These are phyloP conservation scores for Ametastegia equiseti DNA, from an alignment of 2,888 invertebrate species.

Conservation along the genomic window DNA sequence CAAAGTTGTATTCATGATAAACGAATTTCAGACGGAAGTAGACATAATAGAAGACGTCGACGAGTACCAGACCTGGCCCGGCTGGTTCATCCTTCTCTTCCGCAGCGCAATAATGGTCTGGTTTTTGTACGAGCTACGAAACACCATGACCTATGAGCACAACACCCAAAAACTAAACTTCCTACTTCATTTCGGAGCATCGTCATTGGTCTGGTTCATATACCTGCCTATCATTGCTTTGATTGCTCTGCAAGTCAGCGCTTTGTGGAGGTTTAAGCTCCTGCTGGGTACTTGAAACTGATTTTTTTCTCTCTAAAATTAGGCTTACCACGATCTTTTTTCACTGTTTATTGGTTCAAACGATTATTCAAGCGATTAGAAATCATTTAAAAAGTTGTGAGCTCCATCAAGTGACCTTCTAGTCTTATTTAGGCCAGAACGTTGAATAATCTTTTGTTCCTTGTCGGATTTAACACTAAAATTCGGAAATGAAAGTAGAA, in stretches of 20 bases:
- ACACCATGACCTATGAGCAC: constrained; percentile 89
- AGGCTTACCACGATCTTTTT: no score
- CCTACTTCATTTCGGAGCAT: constrained; percentile 97
- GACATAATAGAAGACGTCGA: constrained; percentile 97
- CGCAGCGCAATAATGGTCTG: constrained; percentile 92
- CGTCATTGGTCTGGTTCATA: constrained; percentile 98
- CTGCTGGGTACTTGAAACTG: constrained; percentile 83
- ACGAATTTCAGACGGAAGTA: constrained; percentile 89
- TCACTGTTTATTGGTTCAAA: no score
- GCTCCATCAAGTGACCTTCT: no score
- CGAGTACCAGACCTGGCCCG: constrained; percentile 98
- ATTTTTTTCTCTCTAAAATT: constrained; percentile 26
- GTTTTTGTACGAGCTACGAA: constrained; percentile 88
- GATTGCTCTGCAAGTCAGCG: constrained; percentile 94
- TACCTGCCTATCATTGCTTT: constrained; percentile 96
- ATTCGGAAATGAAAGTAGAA: no score
- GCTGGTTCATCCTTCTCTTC: constrained; percentile 94
- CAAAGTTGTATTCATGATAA: no score
- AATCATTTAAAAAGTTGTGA: no score
- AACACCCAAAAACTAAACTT: constrained; percentile 93
- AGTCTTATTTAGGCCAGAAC: no score
- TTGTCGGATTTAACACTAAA: no score
- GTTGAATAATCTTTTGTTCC: no score
- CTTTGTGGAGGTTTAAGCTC: constrained; percentile 97
- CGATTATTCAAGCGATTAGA: no score